Percentiles rank a stretch among this genome's conserved stretches.
Conservation (phyloP, 1,140 invertebrate genomes). For the Eurosta solidaginis region DNA sequence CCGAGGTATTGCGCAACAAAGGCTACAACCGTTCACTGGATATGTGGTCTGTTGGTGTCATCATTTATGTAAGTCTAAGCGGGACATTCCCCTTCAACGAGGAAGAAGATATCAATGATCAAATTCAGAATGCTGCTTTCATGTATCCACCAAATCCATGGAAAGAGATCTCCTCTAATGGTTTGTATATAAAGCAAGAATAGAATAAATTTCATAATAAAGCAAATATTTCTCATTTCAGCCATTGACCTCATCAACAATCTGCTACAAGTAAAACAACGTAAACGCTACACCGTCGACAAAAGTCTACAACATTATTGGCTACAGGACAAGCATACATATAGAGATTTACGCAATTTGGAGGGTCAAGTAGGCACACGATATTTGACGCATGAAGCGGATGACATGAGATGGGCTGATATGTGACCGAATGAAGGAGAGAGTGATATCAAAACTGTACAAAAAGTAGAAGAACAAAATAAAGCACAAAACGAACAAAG, state of each 20-base stretch:
- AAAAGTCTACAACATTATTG: constrained; percentile 94
- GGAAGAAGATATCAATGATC: constrained; percentile 99
- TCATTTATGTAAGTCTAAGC: constrained; percentile 94
- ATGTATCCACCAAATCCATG: constrained; percentile 99
- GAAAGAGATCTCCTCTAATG: constrained; percentile 97
- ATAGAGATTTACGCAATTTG: constrained; percentile 89
- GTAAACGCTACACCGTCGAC: constrained; percentile 95
- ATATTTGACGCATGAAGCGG: constrained; percentile 95
- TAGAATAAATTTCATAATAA: not conserved
- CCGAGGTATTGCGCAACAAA: constrained; percentile 96
- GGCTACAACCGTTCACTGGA: constrained; percentile 98
- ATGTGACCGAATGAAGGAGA: constrained; percentile 51
- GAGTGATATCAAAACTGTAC: not conserved
- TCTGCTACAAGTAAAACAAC: constrained; percentile 96
- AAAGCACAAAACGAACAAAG: not conserved
- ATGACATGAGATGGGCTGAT: constrained; percentile 87
- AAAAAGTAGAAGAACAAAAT: not conserved
- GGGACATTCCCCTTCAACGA: constrained; percentile 99
- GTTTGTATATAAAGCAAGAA: constrained; percentile 62
- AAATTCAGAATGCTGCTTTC: constrained; percentile 99
- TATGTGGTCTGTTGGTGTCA: constrained; percentile 99
- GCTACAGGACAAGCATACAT: constrained; percentile 95
- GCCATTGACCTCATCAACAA: constrained; percentile 98
- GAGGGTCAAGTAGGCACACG: constrained; percentile 81
- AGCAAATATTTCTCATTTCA: constrained; percentile 61